Conservation (phyloP, 2,113 vertebrate species). For the human region DNA sequence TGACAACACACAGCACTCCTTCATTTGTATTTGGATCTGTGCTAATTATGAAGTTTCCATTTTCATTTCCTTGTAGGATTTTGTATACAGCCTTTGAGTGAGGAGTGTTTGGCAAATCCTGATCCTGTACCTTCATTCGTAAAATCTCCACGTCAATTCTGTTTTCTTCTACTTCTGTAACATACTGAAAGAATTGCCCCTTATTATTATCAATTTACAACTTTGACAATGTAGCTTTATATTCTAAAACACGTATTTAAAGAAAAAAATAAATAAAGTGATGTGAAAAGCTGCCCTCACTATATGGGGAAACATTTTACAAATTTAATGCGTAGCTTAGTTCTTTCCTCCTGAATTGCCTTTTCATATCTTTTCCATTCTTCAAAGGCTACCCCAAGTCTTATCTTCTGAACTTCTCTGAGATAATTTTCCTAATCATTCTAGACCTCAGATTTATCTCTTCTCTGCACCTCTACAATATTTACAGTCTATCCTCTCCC, state of each 20-base stretch:
- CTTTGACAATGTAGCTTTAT: neutral
- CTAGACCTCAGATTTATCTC: neutral
- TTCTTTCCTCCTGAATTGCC: neutral
- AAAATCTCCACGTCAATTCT: constrained; percentile 85
- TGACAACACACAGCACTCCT: constrained; percentile 88
- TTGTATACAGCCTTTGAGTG: constrained; percentile 87
- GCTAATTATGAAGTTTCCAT: constrained; percentile 89
- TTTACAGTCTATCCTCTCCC: neutral
- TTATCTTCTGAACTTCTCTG: neutral
- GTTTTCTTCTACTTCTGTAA: constrained; percentile 87
- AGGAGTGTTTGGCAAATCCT: constrained; percentile 85
- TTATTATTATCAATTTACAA: neutral
- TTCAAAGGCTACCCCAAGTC: neutral
- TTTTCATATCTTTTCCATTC: neutral
- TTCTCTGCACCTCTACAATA: neutral
- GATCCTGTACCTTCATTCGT: constrained; percentile 86
- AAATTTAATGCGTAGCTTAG: neutral
- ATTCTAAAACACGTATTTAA: constrained; percentile 5
- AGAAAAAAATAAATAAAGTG: neutral
- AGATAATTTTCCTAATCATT: neutral
- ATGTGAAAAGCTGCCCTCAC: neutral
- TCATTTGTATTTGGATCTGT: constrained; percentile 91
- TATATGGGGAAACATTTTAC: neutral
- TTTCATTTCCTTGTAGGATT: constrained; percentile 91
- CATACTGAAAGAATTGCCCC: constrained; percentile 81